A percentile compares a stretch with the other conserved stretches of the same genome.
Conservation (phyloP, 2,113 vertebrate species). For the Poecile atricapillus region DNA sequence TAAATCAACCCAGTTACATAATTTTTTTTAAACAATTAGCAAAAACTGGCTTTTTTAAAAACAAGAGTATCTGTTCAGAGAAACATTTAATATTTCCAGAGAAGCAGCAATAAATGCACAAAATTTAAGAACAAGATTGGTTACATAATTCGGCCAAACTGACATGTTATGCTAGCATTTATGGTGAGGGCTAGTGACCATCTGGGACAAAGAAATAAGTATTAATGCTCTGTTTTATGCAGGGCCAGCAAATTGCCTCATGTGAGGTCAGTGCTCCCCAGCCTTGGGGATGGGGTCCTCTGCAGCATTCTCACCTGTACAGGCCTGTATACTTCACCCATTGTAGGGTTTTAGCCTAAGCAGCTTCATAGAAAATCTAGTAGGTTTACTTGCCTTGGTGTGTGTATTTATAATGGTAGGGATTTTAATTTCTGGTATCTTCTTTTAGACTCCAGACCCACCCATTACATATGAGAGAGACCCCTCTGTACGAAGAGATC, state of each 20-base stretch:
- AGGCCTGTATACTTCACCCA: background rate
- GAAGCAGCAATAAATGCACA: background rate
- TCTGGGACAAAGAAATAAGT: background rate
- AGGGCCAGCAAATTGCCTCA: background rate
- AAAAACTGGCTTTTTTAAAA: background rate
- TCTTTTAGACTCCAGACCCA: background rate
- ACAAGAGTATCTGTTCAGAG: background rate
- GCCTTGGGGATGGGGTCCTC: background rate
- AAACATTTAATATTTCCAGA: slow-evolving; percentile 6
- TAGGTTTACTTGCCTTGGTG: background rate
- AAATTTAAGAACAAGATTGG: background rate
- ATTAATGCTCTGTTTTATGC: background rate
- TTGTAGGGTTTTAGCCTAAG: background rate
- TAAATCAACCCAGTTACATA: slow-evolving; percentile 3
- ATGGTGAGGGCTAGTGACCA: background rate
- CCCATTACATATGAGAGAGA: background rate
- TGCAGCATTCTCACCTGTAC: background rate
- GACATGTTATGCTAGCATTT: background rate
- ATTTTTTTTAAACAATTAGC: background rate
- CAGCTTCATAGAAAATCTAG: background rate
- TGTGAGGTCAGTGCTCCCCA: background rate
- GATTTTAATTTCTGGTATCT: background rate
- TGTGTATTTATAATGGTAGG: background rate
- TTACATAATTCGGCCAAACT: background rate
- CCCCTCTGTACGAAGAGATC: background rate